A percentile compares a stretch with the other conserved stretches of the same genome.
phyloP scores from a whole-genome alignment of 2,888 invertebrate species.

The Melinaea menophilus region DNA sequence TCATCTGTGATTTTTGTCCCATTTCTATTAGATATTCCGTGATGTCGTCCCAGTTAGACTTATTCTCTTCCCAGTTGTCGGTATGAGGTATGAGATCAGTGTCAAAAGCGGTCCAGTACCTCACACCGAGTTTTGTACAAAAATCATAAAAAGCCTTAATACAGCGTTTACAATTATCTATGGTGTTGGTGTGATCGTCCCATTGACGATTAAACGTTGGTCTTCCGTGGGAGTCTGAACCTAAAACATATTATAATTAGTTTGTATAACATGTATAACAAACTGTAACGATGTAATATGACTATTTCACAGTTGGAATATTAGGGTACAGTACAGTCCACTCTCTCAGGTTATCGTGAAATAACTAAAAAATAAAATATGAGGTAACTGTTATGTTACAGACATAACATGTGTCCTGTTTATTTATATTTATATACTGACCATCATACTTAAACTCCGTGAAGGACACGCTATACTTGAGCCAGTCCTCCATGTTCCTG shows the following conservation, averaged over 20 bases:
- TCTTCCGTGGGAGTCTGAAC: slow-evolving; percentile 63
- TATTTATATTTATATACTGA: slow-evolving; percentile 30
- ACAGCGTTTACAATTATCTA: slow-evolving; percentile 79
- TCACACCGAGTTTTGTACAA: slow-evolving; percentile 79
- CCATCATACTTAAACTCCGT: slow-evolving; percentile 60
- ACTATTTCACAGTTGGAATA: too few species aligned
- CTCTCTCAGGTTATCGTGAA: too few species aligned
- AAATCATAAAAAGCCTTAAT: slow-evolving; percentile 80
- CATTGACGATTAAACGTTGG: slow-evolving; percentile 66
- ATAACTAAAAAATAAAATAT: too few species aligned
- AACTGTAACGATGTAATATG: too few species aligned
- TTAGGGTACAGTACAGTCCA: too few species aligned
- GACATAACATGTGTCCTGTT: not conserved
- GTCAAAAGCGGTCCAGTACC: slow-evolving; percentile 81
- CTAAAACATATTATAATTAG: slow-evolving; percentile 38
- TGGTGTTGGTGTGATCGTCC: slow-evolving; percentile 76
- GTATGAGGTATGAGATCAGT: slow-evolving; percentile 78
- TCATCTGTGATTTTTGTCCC: slow-evolving; percentile 75
- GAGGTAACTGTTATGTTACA: too few species aligned
- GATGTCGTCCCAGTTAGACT: slow-evolving; percentile 77
- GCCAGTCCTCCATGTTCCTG: slow-evolving; percentile 81
- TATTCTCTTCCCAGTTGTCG: slow-evolving; percentile 75
- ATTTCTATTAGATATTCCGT: slow-evolving; percentile 76
- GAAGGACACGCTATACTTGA: slow-evolving; percentile 78
- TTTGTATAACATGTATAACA: not conserved